These are phyloP conservation scores for Drosophila putrida DNA, from an alignment of 2,888 invertebrate species.

Conservation along the genomic window DNA sequence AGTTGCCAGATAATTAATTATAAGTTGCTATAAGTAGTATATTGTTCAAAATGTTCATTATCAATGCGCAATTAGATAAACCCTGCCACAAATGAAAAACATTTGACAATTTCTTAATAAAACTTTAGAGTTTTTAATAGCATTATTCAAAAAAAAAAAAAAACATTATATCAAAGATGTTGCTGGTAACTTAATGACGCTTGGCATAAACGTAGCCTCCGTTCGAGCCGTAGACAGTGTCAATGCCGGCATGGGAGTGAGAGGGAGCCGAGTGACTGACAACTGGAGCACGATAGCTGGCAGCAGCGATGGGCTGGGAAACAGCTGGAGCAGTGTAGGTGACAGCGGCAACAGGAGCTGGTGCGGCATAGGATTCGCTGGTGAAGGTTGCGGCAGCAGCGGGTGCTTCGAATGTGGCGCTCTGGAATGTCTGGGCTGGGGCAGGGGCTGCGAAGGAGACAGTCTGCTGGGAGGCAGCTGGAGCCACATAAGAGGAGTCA, in stretches of 20 bases:
- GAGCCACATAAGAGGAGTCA: constrained; percentile 16
- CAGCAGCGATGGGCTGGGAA: constrained; percentile 28
- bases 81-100: no score
- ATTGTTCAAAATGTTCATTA: not conserved
- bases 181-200: constrained; percentile 31
- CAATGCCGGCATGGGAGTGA: constrained; percentile 49
- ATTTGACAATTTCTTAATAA: not conserved
- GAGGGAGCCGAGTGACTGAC: constrained; percentile 33
- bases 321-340: constrained; percentile 36
- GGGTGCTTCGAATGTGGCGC: constrained; percentile 40
- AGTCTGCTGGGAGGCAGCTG: constrained; percentile 26
- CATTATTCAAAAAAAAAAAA: constrained; percentile 20
- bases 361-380: constrained; percentile 22
- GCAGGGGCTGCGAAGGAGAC: constrained; percentile 40
- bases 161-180: not conserved
- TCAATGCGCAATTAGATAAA: no score
- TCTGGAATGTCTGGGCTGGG: constrained; percentile 3
- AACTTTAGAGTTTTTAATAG: constrained; percentile 1
- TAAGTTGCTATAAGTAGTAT: no score
- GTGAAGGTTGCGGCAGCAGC: constrained; percentile 36
- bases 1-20: no score
- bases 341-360: constrained; percentile 27
- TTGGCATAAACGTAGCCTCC: constrained; percentile 82
- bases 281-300: constrained; percentile 45
- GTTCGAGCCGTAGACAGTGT: constrained; percentile 79